Base-by-base conservation (phyloP, 2,888 invertebrate genomes). In the Leptothorax acervorum region DNA sequence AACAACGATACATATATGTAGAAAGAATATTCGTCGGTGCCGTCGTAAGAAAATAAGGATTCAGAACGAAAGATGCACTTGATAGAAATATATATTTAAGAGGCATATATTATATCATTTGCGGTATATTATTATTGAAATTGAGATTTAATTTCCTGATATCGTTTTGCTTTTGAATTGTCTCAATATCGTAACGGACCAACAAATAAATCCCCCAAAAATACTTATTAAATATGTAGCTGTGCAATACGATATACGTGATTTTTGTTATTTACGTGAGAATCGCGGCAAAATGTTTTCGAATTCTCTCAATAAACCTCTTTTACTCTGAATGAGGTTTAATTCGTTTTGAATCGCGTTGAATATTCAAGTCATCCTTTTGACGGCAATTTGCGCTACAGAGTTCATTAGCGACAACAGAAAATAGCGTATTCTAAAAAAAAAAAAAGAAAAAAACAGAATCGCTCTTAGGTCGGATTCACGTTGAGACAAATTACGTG, bases 271-370 rank as follows among this genome's bases (percentile, higher is more conserved):
- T 66, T 63, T 35, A 65, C 18, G 28, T 53, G 48, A 65, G 15
- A 55, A 66, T 78, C 31, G 15, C 12, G 39, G n/a, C 42, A 42
- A 76, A 65, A 63, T 39, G 53, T 31, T 55, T 68, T 78, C n/a
- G 28, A 78, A 78, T 78, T 35, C 48, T 48, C 18, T 35, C 23
- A 23, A 60, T 12, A 28, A 71, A 48, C 12, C 28, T 57, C 65
- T 60, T 70, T 79, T 45, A 48, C 4, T 48, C 35, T 71, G 71
- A 81, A 71, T 81, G 28, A 60, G 1, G 2, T 68, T 78, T 78
- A 68, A 68, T 68, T 12, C 8, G 48, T 71, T 39, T 71, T 62
- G 48, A 71, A 23, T 71, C 23, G 28, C 5, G 18, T 68, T 60
- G 60, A 23, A 71, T 39, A 28, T 31, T 35, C 35, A 35, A 48